Conservation (phyloP, 2,113 vertebrate genomes). For the Pholis gunnellus region DNA sequence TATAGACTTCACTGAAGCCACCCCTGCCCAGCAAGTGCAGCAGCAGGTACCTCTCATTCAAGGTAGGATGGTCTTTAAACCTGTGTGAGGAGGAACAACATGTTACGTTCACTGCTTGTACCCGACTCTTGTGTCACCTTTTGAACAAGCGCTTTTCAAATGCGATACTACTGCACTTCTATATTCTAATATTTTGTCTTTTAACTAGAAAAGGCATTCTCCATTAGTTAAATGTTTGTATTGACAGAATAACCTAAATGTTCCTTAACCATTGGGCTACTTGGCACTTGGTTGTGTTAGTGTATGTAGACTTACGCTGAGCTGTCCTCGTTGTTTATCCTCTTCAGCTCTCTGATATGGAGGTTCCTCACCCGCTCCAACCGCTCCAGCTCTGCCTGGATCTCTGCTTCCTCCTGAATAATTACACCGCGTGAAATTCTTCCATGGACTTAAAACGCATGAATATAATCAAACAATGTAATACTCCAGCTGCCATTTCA, state of each 20-base stretch:
- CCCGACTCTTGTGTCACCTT: not conserved
- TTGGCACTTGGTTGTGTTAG: not conserved
- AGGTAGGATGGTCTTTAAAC: slow-evolving; percentile 99
- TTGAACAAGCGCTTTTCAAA: not conserved
- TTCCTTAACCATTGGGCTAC: no score
- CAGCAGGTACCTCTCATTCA: slow-evolving; percentile 98
- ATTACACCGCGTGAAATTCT: not conserved
- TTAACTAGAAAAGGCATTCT: not conserved
- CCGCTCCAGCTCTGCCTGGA: slow-evolving; percentile 97
- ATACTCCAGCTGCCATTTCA: not conserved
- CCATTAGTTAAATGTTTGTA: not conserved
- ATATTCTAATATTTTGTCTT: not conserved
- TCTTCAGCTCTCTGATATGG: slow-evolving; percentile 99
- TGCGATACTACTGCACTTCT: not conserved
- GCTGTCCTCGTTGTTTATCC: slow-evolving; percentile 99
- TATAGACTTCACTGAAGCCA: slow-evolving; percentile 99
- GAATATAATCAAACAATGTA: not conserved
- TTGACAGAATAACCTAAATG: no score
- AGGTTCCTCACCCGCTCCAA: slow-evolving; percentile 98
- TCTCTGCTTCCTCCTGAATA: slow-evolving; percentile 95
- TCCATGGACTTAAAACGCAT: not conserved
- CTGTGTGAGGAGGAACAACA: slow-evolving; percentile 73
- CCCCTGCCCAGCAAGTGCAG: slow-evolving; percentile 98
- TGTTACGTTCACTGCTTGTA: not conserved
- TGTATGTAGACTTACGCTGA: slow-evolving; percentile 87